These are phyloP conservation scores for Leptopterna dolabrata DNA, from an alignment of 2,888 invertebrate genomes.

Conservation along the genomic window DNA sequence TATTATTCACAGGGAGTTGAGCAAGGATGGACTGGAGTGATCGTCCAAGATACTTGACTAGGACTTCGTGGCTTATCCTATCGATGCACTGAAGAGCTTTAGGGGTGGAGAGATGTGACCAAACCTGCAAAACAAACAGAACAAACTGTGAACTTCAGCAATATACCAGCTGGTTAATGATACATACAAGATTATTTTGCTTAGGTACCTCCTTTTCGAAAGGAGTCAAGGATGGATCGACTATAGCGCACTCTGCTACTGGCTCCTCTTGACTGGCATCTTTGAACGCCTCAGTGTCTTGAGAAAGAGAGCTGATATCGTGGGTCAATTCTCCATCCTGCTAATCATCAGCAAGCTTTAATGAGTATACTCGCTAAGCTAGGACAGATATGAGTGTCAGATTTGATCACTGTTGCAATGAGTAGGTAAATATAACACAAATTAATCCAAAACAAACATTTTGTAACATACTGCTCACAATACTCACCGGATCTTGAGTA, in stretches of 20 bases:
- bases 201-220: conserved; percentile 7
- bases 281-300: background rate
- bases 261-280: background rate
- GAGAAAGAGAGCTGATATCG: background rate
- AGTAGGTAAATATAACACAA: too few relatives aligned
- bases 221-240: background rate
- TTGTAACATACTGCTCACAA: too few relatives aligned
- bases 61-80: conserved; percentile 11
- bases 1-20: conserved; percentile 37
- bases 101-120: conserved; percentile 26
- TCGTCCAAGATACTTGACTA: conserved; percentile 32
- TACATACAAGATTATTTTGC: background rate
- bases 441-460: too few relatives aligned
- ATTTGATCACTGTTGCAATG: too few relatives aligned
- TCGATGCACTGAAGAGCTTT: conserved; percentile 20
- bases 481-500: background rate
- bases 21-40: conserved; percentile 32
- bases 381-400: too few relatives aligned
- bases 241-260: background rate
- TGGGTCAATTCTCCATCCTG: conserved; percentile 18
- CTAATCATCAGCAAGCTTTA: background rate
- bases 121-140: conserved; percentile 25
- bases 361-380: background rate
- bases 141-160: background rate
- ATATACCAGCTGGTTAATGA: background rate